Conservation (phyloP, 1,140 invertebrate genomes). For the Chironomus tepperi region DNA sequence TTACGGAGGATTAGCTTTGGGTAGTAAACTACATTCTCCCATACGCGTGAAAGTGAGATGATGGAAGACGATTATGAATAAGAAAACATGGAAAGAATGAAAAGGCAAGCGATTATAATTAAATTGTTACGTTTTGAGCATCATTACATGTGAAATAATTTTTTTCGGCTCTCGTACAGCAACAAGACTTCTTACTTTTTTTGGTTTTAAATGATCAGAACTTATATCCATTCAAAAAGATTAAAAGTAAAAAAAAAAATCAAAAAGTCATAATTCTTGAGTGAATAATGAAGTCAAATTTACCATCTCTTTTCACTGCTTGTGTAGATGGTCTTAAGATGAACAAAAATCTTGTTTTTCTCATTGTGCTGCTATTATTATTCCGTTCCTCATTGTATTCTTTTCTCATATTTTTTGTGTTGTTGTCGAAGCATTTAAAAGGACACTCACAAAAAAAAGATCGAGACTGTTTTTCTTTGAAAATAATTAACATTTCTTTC, state of each 20-base stretch:
- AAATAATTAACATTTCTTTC: constrained; percentile 6
- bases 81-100: neutral
- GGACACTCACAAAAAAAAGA: neutral
- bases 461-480: neutral
- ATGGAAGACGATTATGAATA: neutral
- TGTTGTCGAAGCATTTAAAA: neutral
- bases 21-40: neutral
- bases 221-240: neutral
- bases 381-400: too few species aligned
- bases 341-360: too few species aligned
- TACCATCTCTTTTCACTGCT: too few species aligned
- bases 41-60: constrained; percentile 3
- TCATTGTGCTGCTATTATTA: too few species aligned
- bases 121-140: constrained; percentile 4
- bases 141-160: neutral
- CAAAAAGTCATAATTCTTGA: neutral
- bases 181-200: neutral
- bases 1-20: too few species aligned
- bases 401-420: neutral
- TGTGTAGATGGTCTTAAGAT: too few species aligned
- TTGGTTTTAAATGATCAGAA: neutral
- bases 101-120: constrained; percentile 8
- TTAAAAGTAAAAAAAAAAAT: neutral
- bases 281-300: too few species aligned
- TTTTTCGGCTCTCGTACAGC: neutral